Evolutionary conservation across 2,888 invertebrate species (phyloP), one percentile per base, ranked within the genome.

Genomic region (Drosophila sordidula): DNA sequence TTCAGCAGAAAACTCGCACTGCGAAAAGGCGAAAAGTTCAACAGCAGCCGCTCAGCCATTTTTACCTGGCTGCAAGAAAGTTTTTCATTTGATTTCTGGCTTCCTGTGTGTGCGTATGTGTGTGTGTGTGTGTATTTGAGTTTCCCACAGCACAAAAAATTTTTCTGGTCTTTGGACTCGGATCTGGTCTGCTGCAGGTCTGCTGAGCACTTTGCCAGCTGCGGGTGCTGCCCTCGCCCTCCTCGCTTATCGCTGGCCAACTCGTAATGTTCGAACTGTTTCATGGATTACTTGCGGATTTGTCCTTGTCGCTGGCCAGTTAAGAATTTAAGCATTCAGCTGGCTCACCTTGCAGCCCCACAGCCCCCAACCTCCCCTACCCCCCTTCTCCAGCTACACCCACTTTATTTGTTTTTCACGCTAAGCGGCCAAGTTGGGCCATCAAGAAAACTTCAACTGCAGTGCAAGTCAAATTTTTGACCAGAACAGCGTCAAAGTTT

Each of bases 401-500:
- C 75, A 80, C 80, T 86, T 86, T 86, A 86, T 87, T 84, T 86
- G 85, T 86, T 86, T 87, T 87, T 75, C 80, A 73, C 75, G 87
- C 84, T 84, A 80, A 84, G 80, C 83, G 79, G 36, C 65, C 75
- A 70, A 75, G 72, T 81, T 85, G 70, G 68, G 56, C 81, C 87
- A 86, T 87, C 85, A 86, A 84, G 80, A 87, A 86, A 85, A 86
- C 85, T 86, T 86, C 85, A 86, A 80, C 86, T 85, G 75, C 83
- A 77, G 80, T 55, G 81, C 73, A 76, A 86, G 82, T 83, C 86
- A 85, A 84, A 83, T 77, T 86, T 85, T 75, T 86, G 85, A 85
- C 85, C 85, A 80, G 80, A 73, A 75, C 78, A 80, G 86, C 80
- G 75, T 87, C 85, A 84, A 82, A 87, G 58, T 85, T 80, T 80